Base-by-base conservation (phyloP, 2,797 vertebrate genomes). In the Amblyraja radiata region DNA sequence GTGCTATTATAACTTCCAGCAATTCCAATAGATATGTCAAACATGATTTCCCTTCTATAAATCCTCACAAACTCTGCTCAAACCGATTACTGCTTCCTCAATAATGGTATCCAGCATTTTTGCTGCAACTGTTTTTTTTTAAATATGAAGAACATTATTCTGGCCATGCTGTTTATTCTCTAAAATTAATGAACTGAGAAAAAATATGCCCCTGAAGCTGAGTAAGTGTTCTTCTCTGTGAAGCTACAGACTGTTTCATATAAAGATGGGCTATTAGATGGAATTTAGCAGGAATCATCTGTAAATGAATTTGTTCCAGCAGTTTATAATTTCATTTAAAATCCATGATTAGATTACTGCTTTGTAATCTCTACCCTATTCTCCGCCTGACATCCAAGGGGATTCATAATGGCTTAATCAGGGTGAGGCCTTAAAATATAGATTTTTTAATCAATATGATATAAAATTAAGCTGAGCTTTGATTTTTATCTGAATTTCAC, bases 171-270 rank as follows among this genome's bases (percentile, higher is more conserved):
- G 10, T 25, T 61, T 78, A 32, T 78, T 84, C 23, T 28, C 46
- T 61, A 84, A 84, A 84, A 83, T 28, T 83, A 28, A 83, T 83
- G 81, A 83, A 61, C 46, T 83, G 81, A 83, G 81, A 32, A 83
- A 83, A 46, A 81, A 81, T 81, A 46, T 46, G 21, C 79, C 5
- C 7, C 3, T 81, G 1, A 81, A 83, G 28, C 9, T 0, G 23
- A 28, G 1, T 11, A 83, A 83, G 46, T 25, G 23, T 61, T 83
- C 46, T 10, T 2, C 81, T 83, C 10, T 28, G 23, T 28, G 46
- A 10, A 83, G 81, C 58, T 58, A 86, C 3, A 63, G 13, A 86
- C 28, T 86, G 46, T 28, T 58, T 25, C 65, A 32, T 88, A 21
- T 65, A 73, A 25, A 73, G 6, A 65, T 65, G 16, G 23, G 18